Percentiles rank a stretch among this genome's conserved stretches.
phyloP scores from a whole-genome alignment of 2,113 vertebrate genomes.

The Stigmatopora argus region DNA sequence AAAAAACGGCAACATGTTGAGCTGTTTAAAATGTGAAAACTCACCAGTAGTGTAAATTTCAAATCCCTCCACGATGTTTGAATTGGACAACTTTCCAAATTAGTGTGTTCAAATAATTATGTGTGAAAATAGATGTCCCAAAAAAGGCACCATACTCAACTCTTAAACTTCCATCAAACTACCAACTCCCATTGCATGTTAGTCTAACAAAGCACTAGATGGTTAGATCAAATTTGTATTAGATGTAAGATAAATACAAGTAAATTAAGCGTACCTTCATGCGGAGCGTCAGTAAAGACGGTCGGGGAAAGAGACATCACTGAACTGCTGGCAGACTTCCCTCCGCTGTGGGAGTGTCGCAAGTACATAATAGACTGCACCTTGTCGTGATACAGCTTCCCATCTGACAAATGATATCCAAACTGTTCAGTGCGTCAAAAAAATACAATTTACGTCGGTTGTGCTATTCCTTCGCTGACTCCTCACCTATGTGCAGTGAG shows the following conservation, averaged over 20 bases:
- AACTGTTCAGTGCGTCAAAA: conserved; percentile 13
- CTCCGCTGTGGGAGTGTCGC: conserved; percentile 81
- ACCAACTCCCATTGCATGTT: neutral
- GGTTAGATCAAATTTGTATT: conserved; percentile 3
- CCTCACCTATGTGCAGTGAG: conserved; percentile 88
- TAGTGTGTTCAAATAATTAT: no score
- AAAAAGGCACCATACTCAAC: conserved; percentile 1
- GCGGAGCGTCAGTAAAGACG: conserved; percentile 69
- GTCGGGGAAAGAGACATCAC: conserved; percentile 76
- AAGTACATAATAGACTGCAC: conserved; percentile 86
- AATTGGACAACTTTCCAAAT: no score
- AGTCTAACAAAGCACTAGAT: conserved; percentile 3
- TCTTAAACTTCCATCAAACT: conserved; percentile 5
- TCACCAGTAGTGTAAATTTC: no score
- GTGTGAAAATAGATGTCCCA: neutral
- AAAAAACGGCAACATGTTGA: neutral
- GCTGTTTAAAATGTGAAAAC: no score
- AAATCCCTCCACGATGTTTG: no score
- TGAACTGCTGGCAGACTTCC: conserved; percentile 76
- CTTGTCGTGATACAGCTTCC: conserved; percentile 92
- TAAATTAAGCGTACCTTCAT: conserved; percentile 70
- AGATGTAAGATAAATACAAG: neutral
- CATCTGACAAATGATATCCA: conserved; percentile 74
- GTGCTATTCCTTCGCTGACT: neutral
- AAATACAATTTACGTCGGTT: neutral